phyloP scores from a whole-genome alignment of 1,140 invertebrate genomes.

The Macrosteles quadrilineatus region DNA sequence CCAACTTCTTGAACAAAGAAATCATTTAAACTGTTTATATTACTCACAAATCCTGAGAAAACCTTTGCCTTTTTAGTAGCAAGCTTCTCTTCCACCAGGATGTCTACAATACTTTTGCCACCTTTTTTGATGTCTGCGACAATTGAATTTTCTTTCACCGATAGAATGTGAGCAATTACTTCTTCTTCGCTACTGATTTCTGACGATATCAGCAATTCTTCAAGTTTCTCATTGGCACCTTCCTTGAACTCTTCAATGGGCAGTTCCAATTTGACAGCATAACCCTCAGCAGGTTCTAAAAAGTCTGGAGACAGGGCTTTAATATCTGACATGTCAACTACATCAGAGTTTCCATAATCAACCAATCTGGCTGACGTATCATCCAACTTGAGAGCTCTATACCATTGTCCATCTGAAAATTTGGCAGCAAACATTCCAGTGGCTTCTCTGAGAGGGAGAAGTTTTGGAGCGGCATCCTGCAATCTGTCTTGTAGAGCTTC shows the following conservation, averaged over 20 bases:
- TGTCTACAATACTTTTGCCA: slow-evolving; percentile 30
- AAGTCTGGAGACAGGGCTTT: slow-evolving; percentile 57
- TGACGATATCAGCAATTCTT: slow-evolving; percentile 50
- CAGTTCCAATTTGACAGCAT: slow-evolving; percentile 63
- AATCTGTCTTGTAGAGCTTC: slow-evolving; percentile 55
- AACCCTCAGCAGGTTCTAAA: slow-evolving; percentile 52
- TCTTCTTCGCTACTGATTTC: slow-evolving; percentile 46
- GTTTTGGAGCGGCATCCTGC: slow-evolving; percentile 53
- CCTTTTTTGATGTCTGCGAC: slow-evolving; percentile 34
- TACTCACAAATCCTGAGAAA: slow-evolving; percentile 42
- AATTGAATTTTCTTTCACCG: slow-evolving; percentile 36
- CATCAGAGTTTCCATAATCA: slow-evolving; percentile 80
- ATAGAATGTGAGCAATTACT: slow-evolving; percentile 47
- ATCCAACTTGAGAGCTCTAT: slow-evolving; percentile 52
- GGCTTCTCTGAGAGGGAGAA: slow-evolving; percentile 54
- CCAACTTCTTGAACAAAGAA: slow-evolving; percentile 33
- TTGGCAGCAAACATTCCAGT: slow-evolving; percentile 70
- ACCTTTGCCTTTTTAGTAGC: slow-evolving; percentile 24
- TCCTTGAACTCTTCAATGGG: slow-evolving; percentile 68
- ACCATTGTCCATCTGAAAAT: slow-evolving; percentile 76
- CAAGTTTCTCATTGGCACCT: slow-evolving; percentile 60
- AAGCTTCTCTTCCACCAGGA: slow-evolving; percentile 31
- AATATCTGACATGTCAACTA: slow-evolving; percentile 57
- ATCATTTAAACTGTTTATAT: slow-evolving; percentile 22
- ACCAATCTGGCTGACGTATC: slow-evolving; percentile 70